These are phyloP conservation scores for Pedetes capensis DNA, from an alignment of 2,113 vertebrate genomes.

Conservation along the genomic window DNA sequence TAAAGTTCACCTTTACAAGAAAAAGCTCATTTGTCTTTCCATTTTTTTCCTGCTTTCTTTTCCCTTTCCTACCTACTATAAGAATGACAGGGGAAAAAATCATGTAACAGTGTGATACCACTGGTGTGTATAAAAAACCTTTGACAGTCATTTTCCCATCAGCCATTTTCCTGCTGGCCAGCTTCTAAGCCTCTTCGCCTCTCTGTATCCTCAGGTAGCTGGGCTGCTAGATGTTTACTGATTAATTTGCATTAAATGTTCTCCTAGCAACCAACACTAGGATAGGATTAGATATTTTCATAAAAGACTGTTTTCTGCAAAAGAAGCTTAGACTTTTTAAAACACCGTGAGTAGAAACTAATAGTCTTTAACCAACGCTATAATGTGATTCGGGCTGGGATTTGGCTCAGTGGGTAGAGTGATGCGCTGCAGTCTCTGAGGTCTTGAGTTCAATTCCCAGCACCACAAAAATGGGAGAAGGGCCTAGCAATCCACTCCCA, in stretches of 20 bases:
- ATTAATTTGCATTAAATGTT: conserved; percentile 64
- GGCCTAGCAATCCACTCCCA: too few relatives aligned
- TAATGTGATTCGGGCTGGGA: background rate
- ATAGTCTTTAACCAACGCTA: conserved; percentile 37
- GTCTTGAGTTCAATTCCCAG: too few relatives aligned
- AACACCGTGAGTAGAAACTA: conserved; percentile 32
- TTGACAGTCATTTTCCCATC: conserved; percentile 36
- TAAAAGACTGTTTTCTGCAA: conserved; percentile 29
- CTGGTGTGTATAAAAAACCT: conserved; percentile 39
- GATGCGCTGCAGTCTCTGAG: too few relatives aligned
- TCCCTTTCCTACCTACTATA: conserved; percentile 24
- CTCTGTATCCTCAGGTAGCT: conserved; percentile 40
- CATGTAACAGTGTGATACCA: background rate
- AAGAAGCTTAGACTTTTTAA: conserved; percentile 46
- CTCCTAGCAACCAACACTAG: conserved; percentile 47
- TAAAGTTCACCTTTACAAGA: conserved; percentile 37
- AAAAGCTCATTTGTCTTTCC: conserved; percentile 19
- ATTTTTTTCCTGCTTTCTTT: conserved; percentile 44
- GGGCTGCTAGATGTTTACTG: conserved; percentile 57
- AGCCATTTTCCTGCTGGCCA: conserved; percentile 37
- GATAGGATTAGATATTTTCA: conserved; percentile 23
- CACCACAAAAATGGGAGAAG: too few relatives aligned
- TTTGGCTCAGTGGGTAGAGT: too few relatives aligned
- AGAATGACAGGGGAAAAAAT: conserved; percentile 26
- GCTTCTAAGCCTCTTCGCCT: background rate